Conservation (phyloP, 1,140 invertebrate genomes). For the Sarcophaga bullata region DNA sequence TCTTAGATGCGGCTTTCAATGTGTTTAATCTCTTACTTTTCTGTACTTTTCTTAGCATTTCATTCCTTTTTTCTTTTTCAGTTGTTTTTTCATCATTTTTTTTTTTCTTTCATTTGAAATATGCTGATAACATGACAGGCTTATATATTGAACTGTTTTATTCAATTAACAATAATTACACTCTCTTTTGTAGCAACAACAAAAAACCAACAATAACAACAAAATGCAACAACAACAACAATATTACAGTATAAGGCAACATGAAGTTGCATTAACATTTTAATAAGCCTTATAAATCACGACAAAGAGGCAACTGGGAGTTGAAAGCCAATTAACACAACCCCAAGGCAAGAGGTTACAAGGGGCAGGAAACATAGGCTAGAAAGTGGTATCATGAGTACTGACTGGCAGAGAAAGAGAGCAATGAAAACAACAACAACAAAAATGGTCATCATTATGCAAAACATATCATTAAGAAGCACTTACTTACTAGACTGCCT, state of each 20-base stretch:
- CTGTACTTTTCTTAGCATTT: too few species aligned
- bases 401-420: background rate
- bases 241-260: background rate
- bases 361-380: too few species aligned
- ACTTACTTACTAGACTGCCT: background rate
- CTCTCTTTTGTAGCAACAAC: background rate
- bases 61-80: too few species aligned
- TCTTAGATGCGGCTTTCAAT: too few species aligned
- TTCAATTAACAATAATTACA: slow-evolving; percentile 27
- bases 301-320: too few species aligned
- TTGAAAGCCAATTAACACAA: background rate
- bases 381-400: too few species aligned
- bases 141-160: slow-evolving; percentile 21
- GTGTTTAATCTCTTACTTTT: too few species aligned
- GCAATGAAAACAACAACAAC: too few species aligned
- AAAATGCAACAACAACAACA: too few species aligned
- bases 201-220: background rate
- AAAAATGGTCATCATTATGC: slow-evolving; percentile 33
- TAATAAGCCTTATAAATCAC: slow-evolving; percentile 20
- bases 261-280: slow-evolving; percentile 18
- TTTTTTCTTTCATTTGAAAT: background rate
- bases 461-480: slow-evolving; percentile 40
- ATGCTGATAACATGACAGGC: slow-evolving; percentile 1
- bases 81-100: too few species aligned
- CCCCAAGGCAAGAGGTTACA: background rate